phyloP scores from a whole-genome alignment of 37 sponge, comb jelly and placozoan species.

The Chondrosia reniformis region DNA sequence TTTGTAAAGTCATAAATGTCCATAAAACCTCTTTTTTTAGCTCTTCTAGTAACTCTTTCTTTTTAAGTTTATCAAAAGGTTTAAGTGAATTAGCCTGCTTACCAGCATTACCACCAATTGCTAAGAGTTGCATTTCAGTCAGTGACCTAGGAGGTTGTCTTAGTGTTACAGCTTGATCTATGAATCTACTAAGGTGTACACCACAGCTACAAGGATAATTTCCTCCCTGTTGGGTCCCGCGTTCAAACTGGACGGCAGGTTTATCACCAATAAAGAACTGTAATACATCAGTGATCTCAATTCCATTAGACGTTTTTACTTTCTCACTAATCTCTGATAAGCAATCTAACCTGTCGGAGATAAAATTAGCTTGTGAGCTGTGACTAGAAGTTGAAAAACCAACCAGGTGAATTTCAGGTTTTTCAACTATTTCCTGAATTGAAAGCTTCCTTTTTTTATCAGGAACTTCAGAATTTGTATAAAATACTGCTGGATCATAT shows the following conservation, averaged over 20 bases:
- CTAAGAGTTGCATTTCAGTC: too few relatives aligned
- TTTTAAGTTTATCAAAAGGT: too few relatives aligned
- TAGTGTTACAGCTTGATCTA: slow-evolving; percentile 31
- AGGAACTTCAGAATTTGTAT: too few relatives aligned
- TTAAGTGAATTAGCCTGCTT: too few relatives aligned
- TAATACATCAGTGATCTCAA: slow-evolving; percentile 13
- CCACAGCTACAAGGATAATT: slow-evolving; percentile 35
- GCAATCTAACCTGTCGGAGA: slow-evolving; percentile 33
- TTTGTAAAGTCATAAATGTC: too few relatives aligned
- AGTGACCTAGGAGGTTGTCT: too few relatives aligned
- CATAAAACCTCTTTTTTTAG: too few relatives aligned
- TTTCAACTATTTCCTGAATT: slow-evolving; percentile 22
- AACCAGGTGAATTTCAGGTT: slow-evolving; percentile 18
- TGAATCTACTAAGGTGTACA: neutral
- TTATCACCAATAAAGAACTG: slow-evolving; percentile 37
- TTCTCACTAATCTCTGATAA: neutral
- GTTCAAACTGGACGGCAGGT: slow-evolving; percentile 38
- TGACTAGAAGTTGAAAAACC: slow-evolving; percentile 8
- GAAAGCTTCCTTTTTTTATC: neutral
- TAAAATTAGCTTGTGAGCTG: slow-evolving; percentile 25
- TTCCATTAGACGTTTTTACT: slow-evolving; percentile 1
- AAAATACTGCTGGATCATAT: slow-evolving; percentile 38
- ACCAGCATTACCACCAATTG: too few relatives aligned
- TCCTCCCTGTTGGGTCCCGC: slow-evolving; percentile 40
- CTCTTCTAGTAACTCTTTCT: too few relatives aligned